Evolutionary conservation across 37 sponge, comb jelly and placozoan genomes (phyloP), one percentile per base, ranked within the genome.

Genomic region (Sycon ciliatum): DNA sequence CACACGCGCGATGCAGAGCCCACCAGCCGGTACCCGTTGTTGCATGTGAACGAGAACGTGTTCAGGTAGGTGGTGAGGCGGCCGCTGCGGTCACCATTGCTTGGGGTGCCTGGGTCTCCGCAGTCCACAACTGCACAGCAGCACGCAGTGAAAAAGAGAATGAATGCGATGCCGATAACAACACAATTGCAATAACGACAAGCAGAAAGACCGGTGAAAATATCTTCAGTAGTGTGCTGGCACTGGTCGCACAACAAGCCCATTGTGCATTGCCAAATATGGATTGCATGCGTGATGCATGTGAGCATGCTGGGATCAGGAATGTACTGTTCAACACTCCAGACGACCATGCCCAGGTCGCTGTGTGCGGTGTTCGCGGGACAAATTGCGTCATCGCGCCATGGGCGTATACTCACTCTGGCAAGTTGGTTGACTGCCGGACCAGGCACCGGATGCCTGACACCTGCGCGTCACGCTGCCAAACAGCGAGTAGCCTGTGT

Each of bases 41-140:
- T 9, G 55, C 74, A 73, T 31, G 60, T 38, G 32, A 69, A 72
- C 32, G 36, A 37, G 34, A n/a, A 34, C 24, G 11, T 60, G 13
- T 46, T 49, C 2, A 24, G 22, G 32, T 56, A 76, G 18, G 57
- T 68, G 27, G 77, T 76, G 22, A 38, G 27, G 33, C 38, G 20
- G 29, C 82, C 87, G 31, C 39, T 26, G 27, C 74, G 72, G 2
- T 22, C n/a, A 0, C 87, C 87, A 65, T 78, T 77, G 0, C 18
- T 68, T 28, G 79, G 87, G 4, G 65, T 65, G 3, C 79, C 79
- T 27, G 79, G 86, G 23, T 74, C 76, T 35, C 76, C 75, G 36
- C 87, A 86, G 23, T 42, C 63, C 29, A 56, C 13, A 3, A 7
- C 39, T 13, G 18, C 13, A 18, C 23, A 18, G 22, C 7, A 6